Conservation (phyloP, 2,888 invertebrate species). For the Sminthurinus aureus region DNA sequence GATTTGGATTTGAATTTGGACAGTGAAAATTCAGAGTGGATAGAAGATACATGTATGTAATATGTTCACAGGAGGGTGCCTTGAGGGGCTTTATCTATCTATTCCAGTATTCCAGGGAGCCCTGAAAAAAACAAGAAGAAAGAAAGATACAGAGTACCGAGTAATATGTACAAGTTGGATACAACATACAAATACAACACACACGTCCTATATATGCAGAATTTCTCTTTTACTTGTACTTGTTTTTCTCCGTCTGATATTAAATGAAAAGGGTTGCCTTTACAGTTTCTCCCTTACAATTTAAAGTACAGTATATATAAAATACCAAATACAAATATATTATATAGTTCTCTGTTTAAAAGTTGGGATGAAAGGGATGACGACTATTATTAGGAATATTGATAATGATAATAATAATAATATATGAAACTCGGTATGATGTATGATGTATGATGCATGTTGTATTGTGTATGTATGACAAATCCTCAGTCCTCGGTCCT, state of each 20-base stretch:
- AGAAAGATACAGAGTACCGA: too few relatives aligned
- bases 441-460: not conserved
- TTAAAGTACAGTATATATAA: too few relatives aligned
- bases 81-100: constrained; percentile 17
- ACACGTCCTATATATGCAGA: not conserved
- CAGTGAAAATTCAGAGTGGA: not conserved
- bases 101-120: constrained; percentile 1
- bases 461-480: not conserved
- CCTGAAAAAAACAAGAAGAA: not conserved
- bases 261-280: too few relatives aligned
- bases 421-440: not conserved
- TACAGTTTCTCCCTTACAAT: too few relatives aligned
- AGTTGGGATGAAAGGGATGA: too few relatives aligned
- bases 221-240: too few relatives aligned
- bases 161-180: not conserved
- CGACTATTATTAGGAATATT: too few relatives aligned
- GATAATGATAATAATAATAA: not conserved
- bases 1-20: too few relatives aligned
- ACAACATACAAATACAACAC: not conserved
- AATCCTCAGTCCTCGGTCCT: not conserved
- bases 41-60: not conserved
- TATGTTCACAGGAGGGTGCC: constrained; percentile 24
- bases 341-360: too few relatives aligned
- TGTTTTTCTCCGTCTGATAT: not conserved
- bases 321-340: too few relatives aligned